Conservation (phyloP, 2,888 invertebrate species). For the Gibbula magus region DNA sequence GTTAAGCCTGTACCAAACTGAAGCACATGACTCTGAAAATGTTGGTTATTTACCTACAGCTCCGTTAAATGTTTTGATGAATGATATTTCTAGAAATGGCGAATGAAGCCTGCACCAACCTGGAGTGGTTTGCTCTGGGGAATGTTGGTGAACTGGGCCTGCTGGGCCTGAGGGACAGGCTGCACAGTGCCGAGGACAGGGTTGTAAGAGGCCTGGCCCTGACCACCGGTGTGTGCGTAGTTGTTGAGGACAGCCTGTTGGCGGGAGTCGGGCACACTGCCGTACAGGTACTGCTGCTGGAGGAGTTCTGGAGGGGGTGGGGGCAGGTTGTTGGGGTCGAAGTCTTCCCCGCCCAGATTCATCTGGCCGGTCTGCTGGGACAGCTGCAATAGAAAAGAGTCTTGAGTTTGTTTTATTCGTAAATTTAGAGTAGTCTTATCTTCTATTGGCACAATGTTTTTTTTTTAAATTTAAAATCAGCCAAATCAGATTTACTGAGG, state of each 20-base stretch:
- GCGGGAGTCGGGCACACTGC: slow-evolving; percentile 61
- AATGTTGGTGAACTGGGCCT: slow-evolving; percentile 42
- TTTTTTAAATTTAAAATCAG: too few relatives aligned
- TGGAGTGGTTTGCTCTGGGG: slow-evolving; percentile 27
- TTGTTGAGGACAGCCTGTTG: slow-evolving; percentile 59
- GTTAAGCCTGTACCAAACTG: too few relatives aligned
- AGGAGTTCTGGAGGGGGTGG: slow-evolving; percentile 67
- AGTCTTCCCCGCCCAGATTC: slow-evolving; percentile 46
- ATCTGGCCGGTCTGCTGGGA: slow-evolving; percentile 53
- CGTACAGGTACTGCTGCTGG: slow-evolving; percentile 69
- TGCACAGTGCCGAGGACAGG: slow-evolving; percentile 62
- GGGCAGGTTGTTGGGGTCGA: slow-evolving; percentile 53
- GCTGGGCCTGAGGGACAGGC: slow-evolving; percentile 51
- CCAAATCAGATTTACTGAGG: too few relatives aligned
- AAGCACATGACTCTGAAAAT: too few relatives aligned
- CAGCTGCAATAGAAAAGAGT: slow-evolving; percentile 45
- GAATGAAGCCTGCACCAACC: neutral
- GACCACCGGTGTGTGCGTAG: slow-evolving; percentile 53
- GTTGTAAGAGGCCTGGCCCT: slow-evolving; percentile 50
- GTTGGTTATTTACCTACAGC: too few relatives aligned
- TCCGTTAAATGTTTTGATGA: too few relatives aligned
- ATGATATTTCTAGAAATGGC: too few relatives aligned
- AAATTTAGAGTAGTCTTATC: too few relatives aligned
- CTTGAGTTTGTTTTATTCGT: too few relatives aligned
- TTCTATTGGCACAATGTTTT: too few relatives aligned